Percentiles rank a stretch among this genome's conserved stretches.
These are phyloP conservation scores for Cenopis cana DNA, from an alignment of 2,888 invertebrate genomes.

Conservation along the genomic window DNA sequence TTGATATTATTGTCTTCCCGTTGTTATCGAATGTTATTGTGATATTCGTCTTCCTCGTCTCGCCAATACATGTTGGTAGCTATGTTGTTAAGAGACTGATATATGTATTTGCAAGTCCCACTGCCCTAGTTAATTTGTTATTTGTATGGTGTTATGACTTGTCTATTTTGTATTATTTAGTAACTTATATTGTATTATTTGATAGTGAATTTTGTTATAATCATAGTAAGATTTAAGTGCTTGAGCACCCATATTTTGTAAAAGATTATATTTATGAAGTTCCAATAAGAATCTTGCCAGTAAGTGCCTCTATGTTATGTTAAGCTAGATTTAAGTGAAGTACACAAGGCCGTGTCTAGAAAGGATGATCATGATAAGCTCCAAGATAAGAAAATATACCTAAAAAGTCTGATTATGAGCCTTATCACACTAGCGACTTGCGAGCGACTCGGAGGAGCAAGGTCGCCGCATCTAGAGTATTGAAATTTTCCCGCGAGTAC, in stretches of 20 bases:
- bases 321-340: conserved; percentile 7
- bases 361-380: no score
- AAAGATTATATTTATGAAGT: conserved; percentile 30
- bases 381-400: no score
- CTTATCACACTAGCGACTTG: no score
- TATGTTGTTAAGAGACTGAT: conserved; percentile 56
- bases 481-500: no score
- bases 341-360: neutral
- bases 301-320: conserved; percentile 57
- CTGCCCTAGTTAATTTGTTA: conserved; percentile 21
- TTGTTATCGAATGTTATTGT: conserved; percentile 42
- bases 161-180: neutral
- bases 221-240: neutral
- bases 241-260: conserved; percentile 12
- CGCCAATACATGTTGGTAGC: conserved; percentile 43
- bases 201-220: conserved; percentile 18
- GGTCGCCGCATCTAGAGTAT: no score
- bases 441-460: no score
- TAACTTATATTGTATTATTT: conserved; percentile 25
- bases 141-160: conserved; percentile 10
- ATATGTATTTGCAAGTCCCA: conserved; percentile 13
- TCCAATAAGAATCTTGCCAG: conserved; percentile 57
- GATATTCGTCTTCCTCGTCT: conserved; percentile 40
- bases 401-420: no score
- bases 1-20: conserved; percentile 44